phyloP scores from a whole-genome alignment of 1,140 invertebrate species.

The Gyrodactylus salaris region DNA sequence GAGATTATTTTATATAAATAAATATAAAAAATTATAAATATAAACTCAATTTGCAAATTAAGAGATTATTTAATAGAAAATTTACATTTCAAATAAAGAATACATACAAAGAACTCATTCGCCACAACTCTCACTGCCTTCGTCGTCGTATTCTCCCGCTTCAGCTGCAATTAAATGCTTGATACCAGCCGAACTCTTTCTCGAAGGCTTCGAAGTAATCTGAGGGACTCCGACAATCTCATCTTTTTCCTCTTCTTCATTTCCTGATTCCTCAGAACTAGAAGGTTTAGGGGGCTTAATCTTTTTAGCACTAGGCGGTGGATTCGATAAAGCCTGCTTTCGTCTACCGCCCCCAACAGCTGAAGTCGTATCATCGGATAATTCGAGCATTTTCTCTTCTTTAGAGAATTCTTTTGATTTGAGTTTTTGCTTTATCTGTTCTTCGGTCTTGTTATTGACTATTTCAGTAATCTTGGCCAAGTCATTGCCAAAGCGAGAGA shows the following conservation, averaged over 20 bases:
- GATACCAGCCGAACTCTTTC: neutral
- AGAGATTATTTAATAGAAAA: no score
- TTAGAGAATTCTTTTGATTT: neutral
- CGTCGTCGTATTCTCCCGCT: neutral
- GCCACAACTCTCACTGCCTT: neutral
- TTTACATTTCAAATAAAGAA: no score
- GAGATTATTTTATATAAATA: no score
- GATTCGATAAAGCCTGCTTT: neutral
- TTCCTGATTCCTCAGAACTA: neutral
- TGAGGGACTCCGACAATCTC: neutral
- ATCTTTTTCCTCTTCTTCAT: neutral
- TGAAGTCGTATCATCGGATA: neutral
- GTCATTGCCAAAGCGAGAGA: conserved; percentile 1
- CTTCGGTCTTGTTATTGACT: neutral
- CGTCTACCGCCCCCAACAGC: neutral
- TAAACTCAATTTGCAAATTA: no score
- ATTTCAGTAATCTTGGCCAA: neutral
- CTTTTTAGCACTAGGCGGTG: neutral
- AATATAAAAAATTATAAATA: no score
- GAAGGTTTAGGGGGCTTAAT: neutral
- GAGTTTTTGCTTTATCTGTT: neutral
- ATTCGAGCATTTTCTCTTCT: neutral
- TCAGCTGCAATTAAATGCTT: neutral
- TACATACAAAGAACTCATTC: no score
- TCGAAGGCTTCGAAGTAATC: neutral